Percentiles rank a stretch among this genome's conserved stretches.
Evolutionary conservation across 1,140 invertebrate genomes (phyloP).

Genomic region (Leptinotarsa defecta): DNA sequence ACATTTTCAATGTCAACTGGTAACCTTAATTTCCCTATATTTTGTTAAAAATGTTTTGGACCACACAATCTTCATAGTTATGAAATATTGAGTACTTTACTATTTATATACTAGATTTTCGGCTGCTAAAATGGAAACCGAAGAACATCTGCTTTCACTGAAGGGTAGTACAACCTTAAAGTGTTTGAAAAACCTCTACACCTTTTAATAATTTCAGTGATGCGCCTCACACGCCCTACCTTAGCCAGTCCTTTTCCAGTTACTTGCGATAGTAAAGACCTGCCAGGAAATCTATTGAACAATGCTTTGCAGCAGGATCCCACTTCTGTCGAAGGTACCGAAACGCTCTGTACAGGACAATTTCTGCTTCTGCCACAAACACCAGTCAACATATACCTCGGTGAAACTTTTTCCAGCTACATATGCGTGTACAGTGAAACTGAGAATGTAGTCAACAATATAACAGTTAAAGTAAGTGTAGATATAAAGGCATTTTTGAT

Average conservation of each 20-base stretch:
- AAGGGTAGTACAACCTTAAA: slow-evolving; percentile 44
- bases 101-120: too few relatives aligned
- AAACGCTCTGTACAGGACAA: slow-evolving; percentile 83
- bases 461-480: slow-evolving; percentile 73
- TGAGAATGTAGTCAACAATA: slow-evolving; percentile 77
- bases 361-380: slow-evolving; percentile 93
- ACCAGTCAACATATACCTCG: slow-evolving; percentile 83
- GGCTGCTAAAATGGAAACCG: slow-evolving; percentile 40
- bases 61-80: too few relatives aligned
- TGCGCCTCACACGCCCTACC: slow-evolving; percentile 88
- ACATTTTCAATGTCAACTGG: too few relatives aligned
- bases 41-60: too few relatives aligned
- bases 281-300: slow-evolving; percentile 79
- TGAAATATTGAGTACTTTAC: too few relatives aligned
- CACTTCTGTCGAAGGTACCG: slow-evolving; percentile 75
- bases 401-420: slow-evolving; percentile 97
- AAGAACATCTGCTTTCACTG: slow-evolving; percentile 51
- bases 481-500: slow-evolving; percentile 7
- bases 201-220: slow-evolving; percentile 67
- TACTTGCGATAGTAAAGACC: slow-evolving; percentile 81
- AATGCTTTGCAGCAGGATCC: slow-evolving; percentile 78
- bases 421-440: slow-evolving; percentile 97
- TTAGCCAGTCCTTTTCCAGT: slow-evolving; percentile 79
- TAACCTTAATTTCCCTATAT: too few relatives aligned
- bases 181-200: neutral